These are phyloP conservation scores for Steatornis caripensis DNA, from an alignment of 2,113 vertebrate species.

Conservation along the genomic window DNA sequence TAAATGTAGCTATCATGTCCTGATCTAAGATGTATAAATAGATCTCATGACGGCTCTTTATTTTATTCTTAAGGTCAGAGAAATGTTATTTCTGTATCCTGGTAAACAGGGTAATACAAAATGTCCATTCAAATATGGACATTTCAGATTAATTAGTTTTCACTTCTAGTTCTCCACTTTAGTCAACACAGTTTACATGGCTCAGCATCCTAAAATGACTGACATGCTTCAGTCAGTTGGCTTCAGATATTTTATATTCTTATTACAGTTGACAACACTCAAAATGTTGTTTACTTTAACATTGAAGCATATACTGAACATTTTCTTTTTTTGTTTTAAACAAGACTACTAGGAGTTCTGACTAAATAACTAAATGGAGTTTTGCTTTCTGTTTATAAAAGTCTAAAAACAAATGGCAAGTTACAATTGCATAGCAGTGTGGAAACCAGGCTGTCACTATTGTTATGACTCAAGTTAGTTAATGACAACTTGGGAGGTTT, in stretches of 20 bases:
- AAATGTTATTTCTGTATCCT: neutral
- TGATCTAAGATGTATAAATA: neutral
- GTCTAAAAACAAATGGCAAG: neutral
- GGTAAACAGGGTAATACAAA: neutral
- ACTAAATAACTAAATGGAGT: neutral
- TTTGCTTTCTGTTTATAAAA: neutral
- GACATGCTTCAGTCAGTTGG: neutral
- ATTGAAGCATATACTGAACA: neutral
- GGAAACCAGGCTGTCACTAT: neutral
- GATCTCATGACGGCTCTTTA: neutral
- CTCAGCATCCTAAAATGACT: neutral
- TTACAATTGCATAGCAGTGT: neutral
- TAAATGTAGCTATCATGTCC: neutral
- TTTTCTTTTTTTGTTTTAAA: neutral
- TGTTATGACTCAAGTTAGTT: neutral
- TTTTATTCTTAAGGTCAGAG: neutral
- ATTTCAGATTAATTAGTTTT: neutral
- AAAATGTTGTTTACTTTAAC: neutral
- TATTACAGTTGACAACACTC: neutral
- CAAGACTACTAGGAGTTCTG: neutral
- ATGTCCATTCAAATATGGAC: neutral
- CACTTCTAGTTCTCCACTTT: neutral
- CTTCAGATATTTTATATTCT: neutral
- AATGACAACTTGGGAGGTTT: neutral
- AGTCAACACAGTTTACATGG: neutral